Conservation (phyloP, 2,797 vertebrate species). For the Alfaro cultratus region DNA sequence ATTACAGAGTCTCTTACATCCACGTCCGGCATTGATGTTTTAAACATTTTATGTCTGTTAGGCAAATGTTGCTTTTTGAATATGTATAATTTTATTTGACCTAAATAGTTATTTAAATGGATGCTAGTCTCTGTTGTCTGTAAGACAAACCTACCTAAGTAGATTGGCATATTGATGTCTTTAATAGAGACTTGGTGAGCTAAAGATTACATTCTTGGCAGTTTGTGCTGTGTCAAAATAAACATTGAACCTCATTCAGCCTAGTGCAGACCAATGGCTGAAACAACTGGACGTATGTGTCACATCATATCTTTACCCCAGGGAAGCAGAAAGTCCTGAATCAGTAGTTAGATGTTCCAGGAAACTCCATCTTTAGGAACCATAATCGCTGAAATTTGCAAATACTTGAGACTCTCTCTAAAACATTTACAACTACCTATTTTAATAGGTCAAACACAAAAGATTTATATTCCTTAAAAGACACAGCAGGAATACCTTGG, state of each 20-base stretch:
- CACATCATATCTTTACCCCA: neutral
- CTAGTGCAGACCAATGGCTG: neutral
- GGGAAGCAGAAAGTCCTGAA: neutral
- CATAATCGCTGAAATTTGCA: neutral
- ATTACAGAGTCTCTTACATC: neutral
- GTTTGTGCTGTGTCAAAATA: too few relatives aligned
- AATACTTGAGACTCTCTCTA: conserved; percentile 1
- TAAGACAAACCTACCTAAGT: neutral
- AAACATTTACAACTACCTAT: neutral
- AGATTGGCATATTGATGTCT: neutral
- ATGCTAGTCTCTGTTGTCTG: neutral
- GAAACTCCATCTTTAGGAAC: neutral
- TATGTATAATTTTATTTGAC: neutral
- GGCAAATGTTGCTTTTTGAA: neutral
- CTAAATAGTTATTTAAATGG: neutral
- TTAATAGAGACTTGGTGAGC: too few relatives aligned
- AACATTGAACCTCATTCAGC: neutral
- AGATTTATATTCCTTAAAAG: neutral
- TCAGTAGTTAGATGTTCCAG: neutral
- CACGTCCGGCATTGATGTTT: neutral
- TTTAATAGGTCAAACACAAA: neutral
- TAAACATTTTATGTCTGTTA: neutral
- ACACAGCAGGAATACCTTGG: neutral
- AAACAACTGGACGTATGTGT: neutral
- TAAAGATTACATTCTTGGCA: too few relatives aligned